Percentiles rank a stretch among this genome's conserved stretches.
Conservation (phyloP, 2,888 invertebrate genomes). For the Deroplatys truncata region DNA sequence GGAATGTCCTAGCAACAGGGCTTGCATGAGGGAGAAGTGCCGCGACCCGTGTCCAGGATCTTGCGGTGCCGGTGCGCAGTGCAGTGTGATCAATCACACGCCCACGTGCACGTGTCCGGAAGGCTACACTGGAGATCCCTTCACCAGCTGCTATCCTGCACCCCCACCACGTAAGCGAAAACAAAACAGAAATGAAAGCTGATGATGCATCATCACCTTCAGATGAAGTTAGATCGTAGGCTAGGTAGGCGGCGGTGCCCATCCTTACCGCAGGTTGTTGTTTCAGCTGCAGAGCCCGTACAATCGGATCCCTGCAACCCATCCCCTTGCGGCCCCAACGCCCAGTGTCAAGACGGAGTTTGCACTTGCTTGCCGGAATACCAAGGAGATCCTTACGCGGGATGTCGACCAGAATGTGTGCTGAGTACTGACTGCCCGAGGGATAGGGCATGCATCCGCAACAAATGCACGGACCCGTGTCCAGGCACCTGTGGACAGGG, state of each 20-base stretch:
- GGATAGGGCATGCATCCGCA: slow-evolving; percentile 60
- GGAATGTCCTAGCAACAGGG: slow-evolving; percentile 65
- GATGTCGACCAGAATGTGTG: slow-evolving; percentile 68
- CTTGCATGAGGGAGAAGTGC: slow-evolving; percentile 71
- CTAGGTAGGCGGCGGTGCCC: neutral
- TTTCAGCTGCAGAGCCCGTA: slow-evolving; percentile 26
- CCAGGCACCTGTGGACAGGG: slow-evolving; percentile 64
- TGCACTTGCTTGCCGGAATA: slow-evolving; percentile 70
- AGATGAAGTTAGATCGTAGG: neutral
- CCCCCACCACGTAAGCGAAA: slow-evolving; percentile 31
- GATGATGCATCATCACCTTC: neutral
- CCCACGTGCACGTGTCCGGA: slow-evolving; percentile 38
- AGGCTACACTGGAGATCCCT: slow-evolving; percentile 41
- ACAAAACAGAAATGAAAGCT: neutral
- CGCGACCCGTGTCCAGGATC: slow-evolving; percentile 77
- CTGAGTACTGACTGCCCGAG: slow-evolving; percentile 61
- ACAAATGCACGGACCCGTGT: slow-evolving; percentile 68
- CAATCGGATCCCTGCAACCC: slow-evolving; percentile 35
- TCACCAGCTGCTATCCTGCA: slow-evolving; percentile 34
- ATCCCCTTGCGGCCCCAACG: slow-evolving; percentile 40
- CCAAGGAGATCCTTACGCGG: slow-evolving; percentile 65
- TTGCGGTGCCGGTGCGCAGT: slow-evolving; percentile 60
- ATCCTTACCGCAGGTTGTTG: neutral
- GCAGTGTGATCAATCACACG: slow-evolving; percentile 65
- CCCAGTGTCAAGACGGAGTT: slow-evolving; percentile 49